Evolutionary conservation across 2,888 invertebrate genomes (phyloP), one percentile per base, ranked within the genome.

Genomic region (Stenichneumon culpator): DNA sequence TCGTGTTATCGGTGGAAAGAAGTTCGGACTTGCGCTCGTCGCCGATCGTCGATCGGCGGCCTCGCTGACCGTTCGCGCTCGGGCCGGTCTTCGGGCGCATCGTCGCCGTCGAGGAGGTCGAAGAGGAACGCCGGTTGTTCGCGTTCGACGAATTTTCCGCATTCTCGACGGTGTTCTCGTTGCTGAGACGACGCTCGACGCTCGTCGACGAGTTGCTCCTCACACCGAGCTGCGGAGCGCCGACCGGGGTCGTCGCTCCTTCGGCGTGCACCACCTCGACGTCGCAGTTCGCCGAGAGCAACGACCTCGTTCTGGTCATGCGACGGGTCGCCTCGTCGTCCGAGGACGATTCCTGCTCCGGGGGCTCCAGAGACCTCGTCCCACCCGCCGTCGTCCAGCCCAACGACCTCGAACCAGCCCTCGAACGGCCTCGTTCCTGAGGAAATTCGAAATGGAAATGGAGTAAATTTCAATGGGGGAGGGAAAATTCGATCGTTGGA

Each of bases 311-410:
- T 63, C 81, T 65, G 6, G 87, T 83, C 47, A 90, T 75, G 19
- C 90, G 89, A 44, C 90, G 84, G 3, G 88, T 87, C 4, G 83
- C 75, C 47, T 92, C 92, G 39, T 92, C 92, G 52, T 92, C 92
- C 11, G 92, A 92, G 0, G 92, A 92, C 16, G 92, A 92, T 86
- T 92, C 92, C 22, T 89, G 92, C 68, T 92, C 89, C 3, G 86
- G 74, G 2, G 90, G 88, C 73, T 92, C 91, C 1, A 89, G 70
- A 4, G 91, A 90, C 39, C 84, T 90, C 22, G 87, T 88, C 19
- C 87, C 86, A 22, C 88, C 87, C 7, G 87, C 86, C 28, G 90
- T 85, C 19, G 88, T 89, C 91, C 91, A 91, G 7, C 89, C 86
- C 4, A 90, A 89, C 16, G 86, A 86, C 60, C 89, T 74, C 7